These are phyloP conservation scores for Acropternis orthonyx DNA, from an alignment of 2,797 vertebrate genomes.

Conservation along the genomic window DNA sequence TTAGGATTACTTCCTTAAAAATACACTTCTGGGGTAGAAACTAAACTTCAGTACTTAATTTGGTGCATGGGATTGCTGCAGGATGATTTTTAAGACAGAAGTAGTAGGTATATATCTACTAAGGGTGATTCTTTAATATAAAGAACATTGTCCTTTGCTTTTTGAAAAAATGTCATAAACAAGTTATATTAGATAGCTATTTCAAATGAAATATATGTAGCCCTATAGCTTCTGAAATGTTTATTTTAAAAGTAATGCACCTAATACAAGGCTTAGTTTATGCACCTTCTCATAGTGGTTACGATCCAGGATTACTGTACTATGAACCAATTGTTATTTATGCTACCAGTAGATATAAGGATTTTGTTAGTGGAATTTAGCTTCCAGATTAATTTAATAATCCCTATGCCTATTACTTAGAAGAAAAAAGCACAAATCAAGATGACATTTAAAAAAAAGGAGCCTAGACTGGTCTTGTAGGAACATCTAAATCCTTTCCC, in stretches of 20 bases:
- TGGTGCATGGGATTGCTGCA: not conserved
- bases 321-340: constrained; percentile 45
- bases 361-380: constrained; percentile 76
- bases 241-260: not conserved
- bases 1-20: not conserved
- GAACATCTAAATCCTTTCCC: constrained; percentile 79
- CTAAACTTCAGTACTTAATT: not conserved
- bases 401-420: constrained; percentile 75
- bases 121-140: not conserved
- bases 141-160: not conserved
- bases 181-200: not conserved
- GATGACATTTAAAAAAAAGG: constrained; percentile 80
- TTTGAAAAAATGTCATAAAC: not conserved
- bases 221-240: not conserved
- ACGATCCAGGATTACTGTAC: not conserved
- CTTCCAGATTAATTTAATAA: constrained; percentile 75
- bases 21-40: not conserved
- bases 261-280: not conserved
- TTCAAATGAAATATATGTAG: not conserved
- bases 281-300: not conserved
- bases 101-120: not conserved
- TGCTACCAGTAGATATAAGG: constrained; percentile 51
- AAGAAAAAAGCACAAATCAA: constrained; percentile 78
- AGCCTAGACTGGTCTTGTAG: constrained; percentile 70
- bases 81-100: not conserved